Conservation (phyloP, 2,888 invertebrate genomes). For the Andrena marginata region DNA sequence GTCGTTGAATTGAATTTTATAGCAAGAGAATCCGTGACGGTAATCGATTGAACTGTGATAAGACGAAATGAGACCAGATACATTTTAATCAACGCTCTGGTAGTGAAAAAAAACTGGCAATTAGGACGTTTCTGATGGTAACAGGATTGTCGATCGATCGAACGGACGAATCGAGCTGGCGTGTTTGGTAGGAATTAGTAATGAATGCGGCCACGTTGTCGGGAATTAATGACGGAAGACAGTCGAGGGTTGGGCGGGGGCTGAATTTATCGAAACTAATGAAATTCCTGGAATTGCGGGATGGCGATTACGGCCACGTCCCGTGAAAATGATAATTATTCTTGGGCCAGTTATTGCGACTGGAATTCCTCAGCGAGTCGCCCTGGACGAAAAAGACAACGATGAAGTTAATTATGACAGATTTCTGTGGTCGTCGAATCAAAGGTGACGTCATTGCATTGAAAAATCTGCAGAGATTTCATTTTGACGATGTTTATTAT, state of each 20-base stretch:
- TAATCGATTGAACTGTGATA: background rate
- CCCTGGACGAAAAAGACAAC: slow-evolving; percentile 19
- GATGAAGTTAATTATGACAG: slow-evolving; percentile 48
- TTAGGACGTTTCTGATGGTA: slow-evolving; percentile 35
- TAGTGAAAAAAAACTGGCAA: background rate
- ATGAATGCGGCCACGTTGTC: slow-evolving; percentile 64
- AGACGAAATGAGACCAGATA: background rate
- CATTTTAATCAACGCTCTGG: background rate
- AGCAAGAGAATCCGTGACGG: background rate
- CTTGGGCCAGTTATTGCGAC: slow-evolving; percentile 56
- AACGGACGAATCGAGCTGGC: slow-evolving; percentile 38
- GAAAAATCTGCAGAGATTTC: slow-evolving; percentile 7
- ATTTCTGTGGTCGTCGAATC: slow-evolving; percentile 32
- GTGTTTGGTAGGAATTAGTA: slow-evolving; percentile 61
- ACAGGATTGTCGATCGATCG: slow-evolving; percentile 40
- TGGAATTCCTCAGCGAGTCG: slow-evolving; percentile 41
- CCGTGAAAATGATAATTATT: slow-evolving; percentile 67
- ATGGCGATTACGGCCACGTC: slow-evolving; percentile 53
- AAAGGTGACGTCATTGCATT: background rate
- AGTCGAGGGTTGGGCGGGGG: slow-evolving; percentile 49
- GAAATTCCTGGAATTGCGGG: slow-evolving; percentile 67
- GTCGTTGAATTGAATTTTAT: background rate
- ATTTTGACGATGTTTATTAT: background rate
- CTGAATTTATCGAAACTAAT: slow-evolving; percentile 72
- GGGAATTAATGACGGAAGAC: slow-evolving; percentile 66